Base-by-base conservation (phyloP, 2,797 vertebrate genomes). In the Amniataba percoides region DNA sequence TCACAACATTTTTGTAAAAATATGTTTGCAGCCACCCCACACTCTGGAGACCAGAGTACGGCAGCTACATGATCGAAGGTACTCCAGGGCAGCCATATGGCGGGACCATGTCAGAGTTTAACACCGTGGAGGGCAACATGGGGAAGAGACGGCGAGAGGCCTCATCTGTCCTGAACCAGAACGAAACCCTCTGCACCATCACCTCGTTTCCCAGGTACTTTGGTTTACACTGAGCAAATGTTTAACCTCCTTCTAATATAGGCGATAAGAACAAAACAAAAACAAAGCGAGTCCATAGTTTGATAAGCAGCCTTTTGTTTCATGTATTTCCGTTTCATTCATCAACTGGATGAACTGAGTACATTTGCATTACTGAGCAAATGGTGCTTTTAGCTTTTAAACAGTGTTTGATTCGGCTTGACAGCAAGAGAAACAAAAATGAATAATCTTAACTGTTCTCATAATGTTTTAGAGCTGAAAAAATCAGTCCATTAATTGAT, bases 91-190 rank as follows among this genome's bases (percentile, higher is more conserved):
- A 98, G 90, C 98, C 98, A 0, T 99, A 99, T 0, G 98, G 98
- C 0, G 98, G 98, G 65, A 98, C 97, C 0, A 99, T 99, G 98
- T 98, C 98, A 0, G 98, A 99, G 89, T 99, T 99, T 89, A 99
- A 99, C 93, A 99, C 98, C 0, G 98, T 99, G 8, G 97, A 99
- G 88, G 97, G 97, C 87, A 99, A 99, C 94, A 99, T 99, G 98
- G 95, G 94, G 58, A 97, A 98, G 89, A 95, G 98, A 71, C 94
- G 98, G 19, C 94, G 89, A 74, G 98, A 99, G 88, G 98, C 97
- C 0, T 97, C 96, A 0, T 96, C 96, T 2, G 89, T 98, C 14
- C 93, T 99, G 19, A 95, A 92, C 64, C 90, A 94, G 65, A 94
- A 96, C 39, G 96, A 97, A 87, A 97, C 96, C 4, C 83, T 99